Conservation (phyloP, 2,113 vertebrate species). For the Psettodes erumei region DNA sequence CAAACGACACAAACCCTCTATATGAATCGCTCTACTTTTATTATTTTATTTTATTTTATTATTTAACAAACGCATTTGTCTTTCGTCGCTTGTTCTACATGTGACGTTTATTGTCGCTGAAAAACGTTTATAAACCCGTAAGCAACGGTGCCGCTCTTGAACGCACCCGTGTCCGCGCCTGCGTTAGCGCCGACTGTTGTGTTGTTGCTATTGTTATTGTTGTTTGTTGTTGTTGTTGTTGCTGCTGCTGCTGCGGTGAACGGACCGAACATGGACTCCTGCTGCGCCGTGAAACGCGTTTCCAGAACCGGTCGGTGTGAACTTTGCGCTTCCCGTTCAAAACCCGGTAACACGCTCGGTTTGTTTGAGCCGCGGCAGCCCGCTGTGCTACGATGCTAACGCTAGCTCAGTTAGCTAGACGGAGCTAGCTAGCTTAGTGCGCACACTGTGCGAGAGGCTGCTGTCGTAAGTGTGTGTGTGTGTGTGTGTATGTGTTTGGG, state of each 20-base stretch:
- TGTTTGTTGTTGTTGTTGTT: too few species aligned
- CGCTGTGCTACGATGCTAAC: slow-evolving; percentile 18
- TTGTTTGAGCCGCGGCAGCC: background rate
- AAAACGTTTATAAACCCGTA: too few species aligned
- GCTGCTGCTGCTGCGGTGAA: too few species aligned
- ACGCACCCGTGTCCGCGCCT: slow-evolving; percentile 21
- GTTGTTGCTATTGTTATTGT: too few species aligned
- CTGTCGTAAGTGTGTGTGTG: rapidly evolving
- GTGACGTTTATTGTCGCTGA: too few species aligned
- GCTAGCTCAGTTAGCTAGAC: slow-evolving; percentile 13
- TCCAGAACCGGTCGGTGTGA: slow-evolving; percentile 49
- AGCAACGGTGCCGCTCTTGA: slow-evolving; percentile 27
- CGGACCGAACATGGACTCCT: slow-evolving; percentile 51
- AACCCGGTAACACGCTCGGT: too few species aligned
- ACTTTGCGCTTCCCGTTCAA: background rate
- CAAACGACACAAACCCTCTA: too few species aligned
- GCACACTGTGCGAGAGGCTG: rapidly evolving
- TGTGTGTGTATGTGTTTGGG: too few species aligned
- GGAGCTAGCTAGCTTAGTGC: background rate
- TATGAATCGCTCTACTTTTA: too few species aligned
- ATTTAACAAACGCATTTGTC: too few species aligned
- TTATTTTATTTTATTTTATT: too few species aligned
- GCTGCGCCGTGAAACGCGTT: background rate
- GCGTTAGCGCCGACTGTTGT: slow-evolving; percentile 45
- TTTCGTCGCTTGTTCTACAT: too few species aligned